Base-by-base conservation (phyloP, 64 coral and sea anemone genomes). In the Porites australiensis region DNA sequence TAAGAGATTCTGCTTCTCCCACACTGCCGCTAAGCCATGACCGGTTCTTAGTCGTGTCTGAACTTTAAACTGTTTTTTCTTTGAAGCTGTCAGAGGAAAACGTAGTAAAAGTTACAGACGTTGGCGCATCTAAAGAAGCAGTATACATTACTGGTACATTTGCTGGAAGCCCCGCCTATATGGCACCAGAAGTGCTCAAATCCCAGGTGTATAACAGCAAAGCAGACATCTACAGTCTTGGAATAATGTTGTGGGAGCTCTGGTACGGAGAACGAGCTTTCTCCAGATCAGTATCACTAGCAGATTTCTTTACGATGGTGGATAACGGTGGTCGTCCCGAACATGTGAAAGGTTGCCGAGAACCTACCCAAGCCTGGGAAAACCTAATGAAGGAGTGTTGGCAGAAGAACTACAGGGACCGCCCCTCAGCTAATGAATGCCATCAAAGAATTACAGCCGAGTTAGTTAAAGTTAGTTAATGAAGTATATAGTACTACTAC, bases 231-330 rank as follows among this genome's bases (percentile, higher is more conserved):
- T 88, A 88, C 70, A 88, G 86, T 54, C 48, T 88, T 9, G 72
- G 87, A 4, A n/a, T 89, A 45, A 77, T 77, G 12, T 19, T 89
- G 58, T 89, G 87, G 87, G 87, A 89, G 72, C 77, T 77, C 71
- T 89, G 87, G 87, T 77, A 77, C 75, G 87, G 87, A 58, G 11
- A 49, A 5, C 44, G 18, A 18, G 73, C 73, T 7, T 90, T 82
- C 64, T 13, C 14, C 15, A 22, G 8, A 3, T 15, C 48, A 16
- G 1, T 4, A 51, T 18, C 46, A 18, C 6, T 76, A 15, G 2
- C 16, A 14, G 48, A 8, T 45, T 59, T 81, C 13, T 80, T 80
- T n/a, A 3, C 0, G 12, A 0, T 9, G 7, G 64, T 90, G 48
- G 51, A 80, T 44, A 12, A 70, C n/a, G 88, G 76, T 77, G 3